Evolutionary conservation across 64 coral and sea anemone species (phyloP).

Genomic region (Dendronephthya gigantea): DNA sequence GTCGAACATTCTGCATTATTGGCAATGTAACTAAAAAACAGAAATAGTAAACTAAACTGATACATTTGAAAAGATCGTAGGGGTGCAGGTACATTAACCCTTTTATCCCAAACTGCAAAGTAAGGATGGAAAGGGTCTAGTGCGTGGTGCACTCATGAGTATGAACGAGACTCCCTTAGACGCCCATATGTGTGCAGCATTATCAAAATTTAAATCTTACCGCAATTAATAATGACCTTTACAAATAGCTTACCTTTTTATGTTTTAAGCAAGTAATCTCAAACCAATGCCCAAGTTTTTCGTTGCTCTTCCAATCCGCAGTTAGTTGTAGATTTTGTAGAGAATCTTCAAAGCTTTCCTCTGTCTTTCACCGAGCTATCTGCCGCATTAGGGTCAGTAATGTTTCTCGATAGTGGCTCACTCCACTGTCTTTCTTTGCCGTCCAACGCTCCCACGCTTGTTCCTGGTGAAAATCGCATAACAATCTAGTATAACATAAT

Average conservation of each 20-base stretch:
- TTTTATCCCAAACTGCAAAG: too few relatives aligned
- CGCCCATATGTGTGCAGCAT: neutral
- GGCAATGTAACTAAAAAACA: neutral
- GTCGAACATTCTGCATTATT: neutral
- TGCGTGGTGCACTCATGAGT: too few relatives aligned
- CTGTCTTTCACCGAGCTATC: neutral
- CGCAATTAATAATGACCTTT: neutral
- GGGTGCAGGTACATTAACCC: too few relatives aligned
- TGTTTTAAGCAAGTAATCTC: neutral
- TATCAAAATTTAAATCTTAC: neutral
- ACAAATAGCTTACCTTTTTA: neutral
- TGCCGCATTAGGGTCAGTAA: neutral
- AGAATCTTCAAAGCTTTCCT: neutral
- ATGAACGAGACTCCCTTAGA: too few relatives aligned
- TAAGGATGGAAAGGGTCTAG: too few relatives aligned
- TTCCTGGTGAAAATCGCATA: neutral
- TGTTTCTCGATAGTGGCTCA: neutral
- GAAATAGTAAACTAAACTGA: too few relatives aligned
- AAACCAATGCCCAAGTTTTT: neutral
- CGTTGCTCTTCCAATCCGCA: neutral
- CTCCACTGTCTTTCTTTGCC: neutral
- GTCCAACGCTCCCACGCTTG: conserved; percentile 4
- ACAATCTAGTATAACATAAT: too few relatives aligned
- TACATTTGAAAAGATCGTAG: too few relatives aligned
- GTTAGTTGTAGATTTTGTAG: neutral